Percentiles rank a stretch among this genome's conserved stretches.
phyloP scores from a whole-genome alignment of 2,888 invertebrate genomes.

The Drosophila cognata region DNA sequence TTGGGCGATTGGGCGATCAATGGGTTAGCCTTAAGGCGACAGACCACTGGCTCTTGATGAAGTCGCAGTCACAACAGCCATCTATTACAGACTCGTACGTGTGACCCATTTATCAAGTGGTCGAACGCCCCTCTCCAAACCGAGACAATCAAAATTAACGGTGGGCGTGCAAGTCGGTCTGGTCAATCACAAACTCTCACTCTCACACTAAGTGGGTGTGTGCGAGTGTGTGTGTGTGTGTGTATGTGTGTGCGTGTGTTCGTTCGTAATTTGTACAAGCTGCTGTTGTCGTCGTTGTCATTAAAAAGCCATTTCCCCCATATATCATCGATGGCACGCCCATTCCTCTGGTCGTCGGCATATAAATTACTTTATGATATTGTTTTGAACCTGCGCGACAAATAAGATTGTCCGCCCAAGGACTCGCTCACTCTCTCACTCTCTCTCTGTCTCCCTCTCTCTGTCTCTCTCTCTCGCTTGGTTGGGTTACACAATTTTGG shows the following conservation, averaged over 20 bases:
- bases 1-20: slow-evolving; percentile 12
- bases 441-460: background rate
- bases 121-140: background rate
- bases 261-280: slow-evolving; percentile 82
- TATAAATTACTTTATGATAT: slow-evolving; percentile 83
- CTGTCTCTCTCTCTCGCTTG: background rate
- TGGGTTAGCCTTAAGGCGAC: slow-evolving; percentile 50
- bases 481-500: slow-evolving; percentile 25
- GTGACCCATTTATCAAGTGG: slow-evolving; percentile 78
- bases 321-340: slow-evolving; percentile 75
- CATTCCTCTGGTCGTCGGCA: slow-evolving; percentile 54
- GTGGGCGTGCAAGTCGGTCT: slow-evolving; percentile 43
- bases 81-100: slow-evolving; percentile 66
- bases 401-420: slow-evolving; percentile 73
- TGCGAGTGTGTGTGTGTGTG: background rate
- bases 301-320: slow-evolving; percentile 84
- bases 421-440: background rate
- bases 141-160: slow-evolving; percentile 80
- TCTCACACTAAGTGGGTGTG: background rate
- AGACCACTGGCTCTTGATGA: slow-evolving; percentile 65
- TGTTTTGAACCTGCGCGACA: slow-evolving; percentile 80
- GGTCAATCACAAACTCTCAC: slow-evolving; percentile 68
- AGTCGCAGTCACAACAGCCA: slow-evolving; percentile 71
- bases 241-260: slow-evolving; percentile 24
- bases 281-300: slow-evolving; percentile 84